A percentile compares a stretch with the other conserved stretches of the same genome.
phyloP scores from a whole-genome alignment of 2,113 vertebrate genomes.

The Epinephelus lanceolatus region DNA sequence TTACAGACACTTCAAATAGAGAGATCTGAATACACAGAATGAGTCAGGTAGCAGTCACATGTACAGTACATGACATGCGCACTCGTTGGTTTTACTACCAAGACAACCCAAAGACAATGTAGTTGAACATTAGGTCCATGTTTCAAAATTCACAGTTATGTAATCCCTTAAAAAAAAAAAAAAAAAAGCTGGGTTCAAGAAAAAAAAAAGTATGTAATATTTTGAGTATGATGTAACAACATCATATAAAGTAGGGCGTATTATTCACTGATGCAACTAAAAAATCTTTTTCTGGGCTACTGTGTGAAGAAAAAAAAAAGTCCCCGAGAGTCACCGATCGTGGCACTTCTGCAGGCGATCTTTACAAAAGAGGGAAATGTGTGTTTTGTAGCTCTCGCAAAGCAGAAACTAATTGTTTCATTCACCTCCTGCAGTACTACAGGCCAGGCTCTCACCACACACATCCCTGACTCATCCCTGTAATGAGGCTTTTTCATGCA shows the following conservation, averaged over 20 bases:
- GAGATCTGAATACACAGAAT: background rate
- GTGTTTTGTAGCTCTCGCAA: constrained; percentile 57
- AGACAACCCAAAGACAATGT: constrained; percentile 33
- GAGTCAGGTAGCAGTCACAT: background rate
- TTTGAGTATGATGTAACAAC: constrained; percentile 73
- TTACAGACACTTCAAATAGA: background rate
- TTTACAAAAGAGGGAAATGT: constrained; percentile 61
- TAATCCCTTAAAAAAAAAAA: constrained; percentile 57
- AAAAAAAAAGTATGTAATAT: constrained; percentile 60
- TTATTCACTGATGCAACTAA: constrained; percentile 75
- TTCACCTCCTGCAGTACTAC: constrained; percentile 59
- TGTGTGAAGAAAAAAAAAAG: constrained; percentile 47
- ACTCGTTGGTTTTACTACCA: constrained; percentile 13
- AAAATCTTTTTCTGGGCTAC: constrained; percentile 67
- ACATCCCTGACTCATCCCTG: constrained; percentile 56
- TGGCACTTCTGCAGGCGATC: constrained; percentile 71
- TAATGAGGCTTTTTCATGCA: constrained; percentile 57
- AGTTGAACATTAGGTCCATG: constrained; percentile 49
- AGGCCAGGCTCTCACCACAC: constrained; percentile 48
- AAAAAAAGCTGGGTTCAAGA: constrained; percentile 33
- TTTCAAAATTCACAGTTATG: constrained; percentile 60
- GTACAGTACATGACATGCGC: background rate
- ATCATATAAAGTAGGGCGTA: constrained; percentile 70
- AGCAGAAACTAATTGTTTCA: constrained; percentile 72
- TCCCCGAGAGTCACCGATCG: constrained; percentile 62